Percentiles rank a stretch among this genome's conserved stretches.
These are phyloP conservation scores for Sminthurinus signatus DNA, from an alignment of 1,140 invertebrate genomes.

Conservation along the genomic window DNA sequence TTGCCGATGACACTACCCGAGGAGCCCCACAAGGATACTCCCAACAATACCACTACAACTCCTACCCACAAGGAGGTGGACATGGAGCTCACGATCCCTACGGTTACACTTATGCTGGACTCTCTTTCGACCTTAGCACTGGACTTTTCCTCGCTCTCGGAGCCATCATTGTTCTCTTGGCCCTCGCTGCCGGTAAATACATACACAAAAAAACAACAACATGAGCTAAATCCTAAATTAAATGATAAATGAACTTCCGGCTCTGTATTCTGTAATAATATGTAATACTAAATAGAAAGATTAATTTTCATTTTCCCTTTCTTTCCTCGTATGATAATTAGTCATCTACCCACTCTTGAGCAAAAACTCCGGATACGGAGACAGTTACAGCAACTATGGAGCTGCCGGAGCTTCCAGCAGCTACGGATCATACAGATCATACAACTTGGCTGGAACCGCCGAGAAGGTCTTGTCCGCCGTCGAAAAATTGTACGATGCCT, in stretches of 20 bases:
- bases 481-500: constrained; percentile 39
- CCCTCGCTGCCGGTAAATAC: constrained; percentile 39
- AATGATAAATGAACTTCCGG: too few relatives aligned
- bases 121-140: constrained; percentile 40
- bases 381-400: constrained; percentile 31
- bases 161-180: constrained; percentile 42
- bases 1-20: constrained; percentile 35
- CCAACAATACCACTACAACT: constrained; percentile 41
- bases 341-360: constrained; percentile 42
- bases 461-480: constrained; percentile 38
- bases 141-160: constrained; percentile 42
- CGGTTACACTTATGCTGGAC: constrained; percentile 42
- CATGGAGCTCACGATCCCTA: constrained; percentile 39
- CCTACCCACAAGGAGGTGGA: constrained; percentile 24
- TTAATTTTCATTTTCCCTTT: background rate
- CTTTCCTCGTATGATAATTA: constrained; percentile 17
- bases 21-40: constrained; percentile 32
- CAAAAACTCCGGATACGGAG: constrained; percentile 40
- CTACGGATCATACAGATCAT: constrained; percentile 39
- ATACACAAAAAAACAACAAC: too few relatives aligned
- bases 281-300: too few relatives aligned
- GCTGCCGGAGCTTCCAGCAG: constrained; percentile 14
- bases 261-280: too few relatives aligned
- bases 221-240: too few relatives aligned
- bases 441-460: constrained; percentile 37